phyloP scores from a whole-genome alignment of 2,113 vertebrate species.

The Channa argus region DNA sequence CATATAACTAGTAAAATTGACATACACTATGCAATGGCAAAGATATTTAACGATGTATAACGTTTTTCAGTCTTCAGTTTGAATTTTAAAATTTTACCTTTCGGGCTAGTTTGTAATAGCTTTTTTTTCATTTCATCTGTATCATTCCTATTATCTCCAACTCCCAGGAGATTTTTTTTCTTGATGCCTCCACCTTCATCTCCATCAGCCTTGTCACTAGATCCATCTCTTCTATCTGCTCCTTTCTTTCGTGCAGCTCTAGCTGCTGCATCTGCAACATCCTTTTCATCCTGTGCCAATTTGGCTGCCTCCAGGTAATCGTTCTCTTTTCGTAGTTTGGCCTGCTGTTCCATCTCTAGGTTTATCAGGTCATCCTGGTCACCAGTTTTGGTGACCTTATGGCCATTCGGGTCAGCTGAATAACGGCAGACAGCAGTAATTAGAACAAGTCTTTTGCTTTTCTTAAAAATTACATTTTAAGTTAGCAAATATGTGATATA shows the following conservation, averaged over 20 bases:
- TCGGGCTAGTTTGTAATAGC: conserved; percentile 21
- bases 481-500: too few species aligned
- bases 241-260: conserved; percentile 1
- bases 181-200: conserved; percentile 26
- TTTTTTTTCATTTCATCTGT: conserved; percentile 55
- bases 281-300: conserved; percentile 34
- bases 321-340: conserved; percentile 52
- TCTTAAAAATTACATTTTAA: too few species aligned
- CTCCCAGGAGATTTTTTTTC: conserved; percentile 23
- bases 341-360: conserved; percentile 37
- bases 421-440: neutral
- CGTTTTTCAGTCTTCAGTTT: too few species aligned
- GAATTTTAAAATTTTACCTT: too few species aligned
- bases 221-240: neutral
- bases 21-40: too few species aligned
- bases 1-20: too few species aligned
- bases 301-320: conserved; percentile 27
- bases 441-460: neutral
- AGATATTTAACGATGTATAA: too few species aligned
- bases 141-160: conserved; percentile 28
- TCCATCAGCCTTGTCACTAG: conserved; percentile 19
- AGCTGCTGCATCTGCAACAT: conserved; percentile 22
- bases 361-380: conserved; percentile 39
- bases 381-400: conserved; percentile 5
- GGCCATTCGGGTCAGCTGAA: conserved; percentile 62